These are phyloP conservation scores for Lithobates sylvaticus DNA, from an alignment of 2,797 vertebrate species.

Conservation along the genomic window DNA sequence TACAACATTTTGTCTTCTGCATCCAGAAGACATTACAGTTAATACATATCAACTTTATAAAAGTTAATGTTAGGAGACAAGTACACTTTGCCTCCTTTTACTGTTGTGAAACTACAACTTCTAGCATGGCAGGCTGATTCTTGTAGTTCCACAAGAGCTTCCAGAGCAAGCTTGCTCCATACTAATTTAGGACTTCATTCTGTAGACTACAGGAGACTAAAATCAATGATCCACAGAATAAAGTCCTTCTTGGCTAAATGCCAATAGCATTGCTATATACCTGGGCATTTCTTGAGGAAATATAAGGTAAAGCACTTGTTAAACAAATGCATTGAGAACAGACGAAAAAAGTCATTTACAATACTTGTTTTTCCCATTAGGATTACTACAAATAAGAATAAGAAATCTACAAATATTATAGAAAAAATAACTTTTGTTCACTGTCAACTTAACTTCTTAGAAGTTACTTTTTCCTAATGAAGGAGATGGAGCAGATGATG, in stretches of 20 bases:
- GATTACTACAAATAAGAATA: background rate
- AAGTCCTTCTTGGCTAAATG: background rate
- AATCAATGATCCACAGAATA: background rate
- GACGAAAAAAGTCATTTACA: background rate
- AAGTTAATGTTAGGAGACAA: constrained; percentile 32
- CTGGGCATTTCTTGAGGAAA: background rate
- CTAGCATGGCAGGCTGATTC: background rate
- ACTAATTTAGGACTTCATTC: background rate
- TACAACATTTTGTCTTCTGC: background rate
- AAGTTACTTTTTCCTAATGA: constrained; percentile 35
- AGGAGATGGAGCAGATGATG: background rate
- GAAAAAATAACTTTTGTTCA: background rate
- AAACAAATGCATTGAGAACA: constrained; percentile 27
- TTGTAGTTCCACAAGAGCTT: background rate
- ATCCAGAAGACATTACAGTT: constrained; percentile 12
- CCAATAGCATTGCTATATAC: background rate
- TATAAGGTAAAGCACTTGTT: background rate
- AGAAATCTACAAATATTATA: constrained; percentile 36
- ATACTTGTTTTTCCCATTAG: constrained; percentile 1
- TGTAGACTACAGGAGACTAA: background rate
- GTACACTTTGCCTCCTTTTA: background rate
- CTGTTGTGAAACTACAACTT: background rate
- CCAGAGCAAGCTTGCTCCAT: background rate
- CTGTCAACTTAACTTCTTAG: constrained; percentile 21
- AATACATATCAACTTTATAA: constrained; percentile 16